A percentile compares a stretch with the other conserved stretches of the same genome.
Conservation (phyloP, 2,113 vertebrate genomes). For the Lepisosteus osseus region DNA sequence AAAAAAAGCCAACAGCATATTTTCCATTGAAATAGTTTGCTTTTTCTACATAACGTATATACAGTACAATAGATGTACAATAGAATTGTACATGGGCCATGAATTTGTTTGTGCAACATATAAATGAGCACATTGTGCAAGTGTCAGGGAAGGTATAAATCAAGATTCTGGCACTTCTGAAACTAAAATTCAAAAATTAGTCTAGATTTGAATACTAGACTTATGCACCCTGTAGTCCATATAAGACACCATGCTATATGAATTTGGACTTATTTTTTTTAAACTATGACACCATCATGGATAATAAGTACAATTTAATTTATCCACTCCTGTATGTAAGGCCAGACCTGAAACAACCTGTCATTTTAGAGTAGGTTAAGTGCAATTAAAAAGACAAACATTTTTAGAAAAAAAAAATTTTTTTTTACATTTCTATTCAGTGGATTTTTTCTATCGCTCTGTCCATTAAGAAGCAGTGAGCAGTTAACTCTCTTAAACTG, state of each 20-base stretch:
- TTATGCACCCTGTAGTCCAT: slow-evolving; percentile 1
- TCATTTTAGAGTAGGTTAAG: too few relatives aligned
- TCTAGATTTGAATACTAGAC: slow-evolving; percentile 12
- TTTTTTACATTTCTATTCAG: too few relatives aligned
- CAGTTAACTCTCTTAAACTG: too few relatives aligned
- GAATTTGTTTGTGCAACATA: not conserved
- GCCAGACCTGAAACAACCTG: too few relatives aligned
- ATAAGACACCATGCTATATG: slow-evolving; percentile 7
- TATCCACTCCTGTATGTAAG: too few relatives aligned
- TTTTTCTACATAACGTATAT: not conserved
- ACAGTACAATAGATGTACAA: not conserved
- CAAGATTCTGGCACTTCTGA: not conserved
- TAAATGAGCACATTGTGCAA: slow-evolving; percentile 11
- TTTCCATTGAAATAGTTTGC: not conserved
- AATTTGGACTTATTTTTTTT: too few relatives aligned
- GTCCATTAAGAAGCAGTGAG: too few relatives aligned
- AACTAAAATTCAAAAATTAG: slow-evolving; percentile 18
- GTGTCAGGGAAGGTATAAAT: slow-evolving; percentile 11
- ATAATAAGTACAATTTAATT: too few relatives aligned
- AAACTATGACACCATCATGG: too few relatives aligned
- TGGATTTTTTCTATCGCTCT: too few relatives aligned
- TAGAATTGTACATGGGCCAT: not conserved
- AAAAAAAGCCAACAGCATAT: slow-evolving; percentile 4
- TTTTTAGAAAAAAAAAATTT: too few relatives aligned
- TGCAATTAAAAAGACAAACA: too few relatives aligned